Conservation (phyloP, 1,140 invertebrate species). For the Acyrthosiphon pisum region DNA sequence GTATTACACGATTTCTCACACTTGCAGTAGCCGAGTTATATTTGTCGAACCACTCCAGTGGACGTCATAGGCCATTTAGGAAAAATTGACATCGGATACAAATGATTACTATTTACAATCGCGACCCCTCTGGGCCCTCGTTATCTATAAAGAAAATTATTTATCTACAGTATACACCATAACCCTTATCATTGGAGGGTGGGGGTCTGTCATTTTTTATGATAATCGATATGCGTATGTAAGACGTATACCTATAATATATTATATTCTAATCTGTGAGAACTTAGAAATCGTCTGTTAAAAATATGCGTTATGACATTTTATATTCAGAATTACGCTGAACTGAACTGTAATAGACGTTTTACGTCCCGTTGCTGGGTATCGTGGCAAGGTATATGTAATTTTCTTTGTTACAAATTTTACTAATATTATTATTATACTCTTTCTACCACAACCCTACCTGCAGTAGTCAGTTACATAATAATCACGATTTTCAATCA, state of each 20-base stretch:
- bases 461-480: not conserved
- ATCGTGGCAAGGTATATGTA: not conserved
- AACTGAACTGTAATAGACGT: not conserved
- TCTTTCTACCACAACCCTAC: not conserved
- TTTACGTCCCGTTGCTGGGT: not conserved
- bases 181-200: too few relatives aligned
- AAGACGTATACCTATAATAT: not conserved
- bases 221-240: too few relatives aligned
- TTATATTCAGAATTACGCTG: not conserved
- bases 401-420: not conserved
- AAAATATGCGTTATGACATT: not conserved
- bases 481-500: not conserved
- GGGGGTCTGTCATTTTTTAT: too few relatives aligned
- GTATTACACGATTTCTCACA: not conserved
- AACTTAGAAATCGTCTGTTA: not conserved
- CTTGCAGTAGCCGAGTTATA: not conserved
- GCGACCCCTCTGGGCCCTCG: not conserved
- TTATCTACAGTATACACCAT: not conserved
- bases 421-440: not conserved
- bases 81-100: not conserved
- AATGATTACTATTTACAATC: not conserved
- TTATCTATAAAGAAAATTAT: not conserved
- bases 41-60: not conserved
- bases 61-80: not conserved
- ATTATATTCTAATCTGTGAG: not conserved